Evolutionary conservation across 1,140 invertebrate species (phyloP).

Genomic region (Pantala flavescens): DNA sequence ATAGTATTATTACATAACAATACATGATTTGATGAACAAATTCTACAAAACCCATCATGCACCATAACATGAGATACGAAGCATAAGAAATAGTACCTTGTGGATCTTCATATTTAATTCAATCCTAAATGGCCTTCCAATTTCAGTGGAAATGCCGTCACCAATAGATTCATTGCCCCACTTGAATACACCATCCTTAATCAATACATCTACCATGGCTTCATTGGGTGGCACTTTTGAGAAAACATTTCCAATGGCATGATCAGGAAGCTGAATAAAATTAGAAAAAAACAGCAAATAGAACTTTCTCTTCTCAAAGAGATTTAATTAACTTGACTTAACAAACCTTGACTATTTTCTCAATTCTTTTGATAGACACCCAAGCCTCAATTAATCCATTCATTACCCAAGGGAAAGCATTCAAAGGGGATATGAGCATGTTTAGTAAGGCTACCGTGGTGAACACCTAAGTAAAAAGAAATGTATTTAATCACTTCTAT

Average conservation of each 20-base stretch:
- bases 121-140: slow-evolving; percentile 24
- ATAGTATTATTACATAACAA: too few species aligned
- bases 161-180: slow-evolving; percentile 30
- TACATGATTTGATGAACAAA: too few species aligned
- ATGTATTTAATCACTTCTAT: too few species aligned
- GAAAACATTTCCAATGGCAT: slow-evolving; percentile 43
- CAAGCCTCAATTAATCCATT: slow-evolving; percentile 92
- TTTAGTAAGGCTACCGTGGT: slow-evolving; percentile 90
- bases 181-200: slow-evolving; percentile 33
- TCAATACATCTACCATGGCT: slow-evolving; percentile 29
- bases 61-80: too few species aligned
- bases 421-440: slow-evolving; percentile 91
- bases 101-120: background rate
- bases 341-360: slow-evolving; percentile 45
- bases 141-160: slow-evolving; percentile 27
- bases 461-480: slow-evolving; percentile 53
- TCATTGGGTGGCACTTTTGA: slow-evolving; percentile 29
- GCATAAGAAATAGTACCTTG: too few species aligned
- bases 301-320: background rate
- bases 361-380: slow-evolving; percentile 75
- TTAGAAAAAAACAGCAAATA: slow-evolving; percentile 24
- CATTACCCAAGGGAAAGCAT: slow-evolving; percentile 96
- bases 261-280: slow-evolving; percentile 52
- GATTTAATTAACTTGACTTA: background rate
- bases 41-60: too few species aligned